Evolutionary conservation across 2,797 vertebrate genomes (phyloP), one percentile per base, ranked within the genome.

Genomic region (Oreochromis grahami): DNA sequence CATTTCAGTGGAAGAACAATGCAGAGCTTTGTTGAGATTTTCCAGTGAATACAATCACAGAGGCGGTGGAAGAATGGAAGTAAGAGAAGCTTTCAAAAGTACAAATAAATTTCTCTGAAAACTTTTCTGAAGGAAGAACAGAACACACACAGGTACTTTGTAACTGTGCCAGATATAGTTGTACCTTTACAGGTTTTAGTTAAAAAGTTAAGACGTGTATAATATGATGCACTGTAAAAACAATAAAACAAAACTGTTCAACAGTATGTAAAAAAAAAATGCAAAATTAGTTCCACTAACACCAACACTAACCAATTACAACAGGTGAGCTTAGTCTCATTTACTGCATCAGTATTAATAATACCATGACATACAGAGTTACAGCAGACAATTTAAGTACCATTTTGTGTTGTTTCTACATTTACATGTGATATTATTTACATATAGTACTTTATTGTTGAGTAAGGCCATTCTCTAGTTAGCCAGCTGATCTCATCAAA

Each of bases 361-460:
- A 41, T 24, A 7, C 6, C n/a, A 14, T 41, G 0, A 0, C 24
- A 65, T 38, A 41, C 7, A 65, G 15, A 38, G 60, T 65, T 41
- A 1, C 36, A 68, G 0, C 7, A 41, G 63, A 68, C 0, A 0
- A 24, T 0, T 41, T 24, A 21, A 15, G 12, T 24, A 8, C 63
- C 4, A 15, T 65, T 65, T 63, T 5, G 0, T 38, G 34, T 21
- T 0, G 0, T 65, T 21, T 14, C 19, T 21, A 0, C 19, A 36
- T 65, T 65, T 65, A 0, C n/a, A 65, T 21, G 0, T 41, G 0
- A 8, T 38, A 63, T 63, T 36, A 63, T 19, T 38, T 63, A n/a
- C 19, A 21, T 41, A 65, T 41, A 5, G 7, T 41, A 41, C n/a
- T 0, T 14, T 21, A 65, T 0, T 65, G 1, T 5, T 65, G 36